Conservation (phyloP, 2,113 vertebrate species). For the Malurus cyaneus region DNA sequence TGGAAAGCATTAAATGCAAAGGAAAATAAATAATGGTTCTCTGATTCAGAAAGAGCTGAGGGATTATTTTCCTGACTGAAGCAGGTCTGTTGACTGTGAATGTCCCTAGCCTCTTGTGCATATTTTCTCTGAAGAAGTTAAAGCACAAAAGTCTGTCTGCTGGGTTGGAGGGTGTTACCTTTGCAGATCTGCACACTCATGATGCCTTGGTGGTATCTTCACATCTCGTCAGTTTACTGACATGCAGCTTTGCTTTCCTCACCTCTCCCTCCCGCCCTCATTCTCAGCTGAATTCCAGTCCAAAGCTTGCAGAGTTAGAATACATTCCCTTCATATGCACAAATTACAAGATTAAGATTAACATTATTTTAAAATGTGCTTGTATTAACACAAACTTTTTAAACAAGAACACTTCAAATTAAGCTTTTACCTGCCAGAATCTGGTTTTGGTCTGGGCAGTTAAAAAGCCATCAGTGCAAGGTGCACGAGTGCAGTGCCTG, state of each 20-base stretch:
- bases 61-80: not conserved
- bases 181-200: not conserved
- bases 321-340: fast-evolving
- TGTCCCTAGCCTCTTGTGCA: not conserved
- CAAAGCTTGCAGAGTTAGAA: not conserved
- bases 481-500: not conserved
- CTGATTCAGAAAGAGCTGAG: not conserved
- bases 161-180: not conserved
- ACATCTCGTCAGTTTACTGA: not conserved
- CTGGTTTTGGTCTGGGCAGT: not conserved
- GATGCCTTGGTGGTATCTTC: not conserved
- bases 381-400: not conserved
- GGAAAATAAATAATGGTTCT: not conserved
- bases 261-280: not conserved
- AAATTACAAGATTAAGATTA: not conserved
- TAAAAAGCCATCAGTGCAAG: fast-evolving
- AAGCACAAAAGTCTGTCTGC: not conserved
- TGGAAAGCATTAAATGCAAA: not conserved
- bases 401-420: not conserved
- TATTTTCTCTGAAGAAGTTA: not conserved
- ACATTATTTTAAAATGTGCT: not conserved
- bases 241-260: not conserved
- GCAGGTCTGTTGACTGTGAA: not conserved
- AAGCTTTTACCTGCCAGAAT: not conserved
- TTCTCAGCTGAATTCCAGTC: not conserved